Conservation (phyloP, 1,140 invertebrate species). For the Drosophila seguyi region DNA sequence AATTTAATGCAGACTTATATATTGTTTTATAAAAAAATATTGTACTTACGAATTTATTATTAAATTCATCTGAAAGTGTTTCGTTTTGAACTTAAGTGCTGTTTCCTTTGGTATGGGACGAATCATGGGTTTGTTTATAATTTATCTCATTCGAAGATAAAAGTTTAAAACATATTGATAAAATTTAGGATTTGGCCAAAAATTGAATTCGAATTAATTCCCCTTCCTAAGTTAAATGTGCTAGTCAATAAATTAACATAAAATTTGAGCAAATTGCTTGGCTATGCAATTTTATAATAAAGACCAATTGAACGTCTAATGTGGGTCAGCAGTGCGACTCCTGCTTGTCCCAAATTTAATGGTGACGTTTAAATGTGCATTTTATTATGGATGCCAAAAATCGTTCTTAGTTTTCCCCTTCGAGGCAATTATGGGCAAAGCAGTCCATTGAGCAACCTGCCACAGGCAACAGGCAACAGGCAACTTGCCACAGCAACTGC, state of each 20-base stretch:
- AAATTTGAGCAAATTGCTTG: background rate
- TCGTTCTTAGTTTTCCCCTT: conserved; percentile 17
- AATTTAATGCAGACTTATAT: conserved; percentile 27
- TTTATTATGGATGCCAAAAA: conserved; percentile 26
- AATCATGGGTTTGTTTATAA: background rate
- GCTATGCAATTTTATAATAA: conserved; percentile 1
- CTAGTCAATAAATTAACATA: background rate
- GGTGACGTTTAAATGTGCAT: conserved; percentile 7
- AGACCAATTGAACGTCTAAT: conserved; percentile 1
- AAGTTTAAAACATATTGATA: too few relatives aligned
- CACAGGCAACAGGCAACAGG: conserved; percentile 10
- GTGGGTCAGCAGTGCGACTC: conserved; percentile 10
- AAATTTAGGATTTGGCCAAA: too few relatives aligned
- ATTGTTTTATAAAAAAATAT: conserved; percentile 38
- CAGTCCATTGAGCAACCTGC: conserved; percentile 21
- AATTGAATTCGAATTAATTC: background rate
- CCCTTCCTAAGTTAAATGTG: too few relatives aligned
- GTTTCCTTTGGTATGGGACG: background rate
- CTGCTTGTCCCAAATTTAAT: background rate
- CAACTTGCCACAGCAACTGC: conserved; percentile 19
- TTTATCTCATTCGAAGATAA: too few relatives aligned
- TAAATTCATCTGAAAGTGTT: conserved; percentile 61
- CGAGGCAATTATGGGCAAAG: conserved; percentile 16
- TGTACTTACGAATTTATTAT: conserved; percentile 67
- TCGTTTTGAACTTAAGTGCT: conserved; percentile 18